These are phyloP conservation scores for Agrotis ipsilon DNA, from an alignment of 2,888 invertebrate genomes.

Conservation along the genomic window DNA sequence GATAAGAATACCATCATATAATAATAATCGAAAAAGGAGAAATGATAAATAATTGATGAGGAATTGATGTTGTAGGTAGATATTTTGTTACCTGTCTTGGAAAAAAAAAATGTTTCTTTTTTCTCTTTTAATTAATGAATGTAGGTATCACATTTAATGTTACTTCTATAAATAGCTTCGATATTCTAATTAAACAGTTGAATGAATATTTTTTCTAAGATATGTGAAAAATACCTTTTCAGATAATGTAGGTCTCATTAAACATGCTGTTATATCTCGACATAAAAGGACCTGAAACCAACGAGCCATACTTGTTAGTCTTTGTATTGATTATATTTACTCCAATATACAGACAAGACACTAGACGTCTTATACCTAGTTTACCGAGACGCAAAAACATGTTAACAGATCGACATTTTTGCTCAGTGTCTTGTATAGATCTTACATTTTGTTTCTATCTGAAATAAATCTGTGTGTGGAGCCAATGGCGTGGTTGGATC, in stretches of 20 bases:
- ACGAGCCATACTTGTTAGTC: slow-evolving; percentile 3
- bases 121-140: slow-evolving; percentile 15
- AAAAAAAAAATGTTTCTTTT: neutral
- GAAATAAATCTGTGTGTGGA: slow-evolving; percentile 70
- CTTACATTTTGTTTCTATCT: slow-evolving; percentile 37
- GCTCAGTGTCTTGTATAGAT: slow-evolving; percentile 19
- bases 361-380: neutral
- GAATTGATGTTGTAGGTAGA: no score
- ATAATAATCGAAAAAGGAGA: no score
- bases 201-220: neutral
- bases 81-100: neutral
- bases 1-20: no score
- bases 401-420: slow-evolving; percentile 23
- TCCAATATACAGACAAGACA: neutral
- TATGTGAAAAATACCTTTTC: slow-evolving; percentile 24
- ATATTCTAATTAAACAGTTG: slow-evolving; percentile 15
- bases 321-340: no score
- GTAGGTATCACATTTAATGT: neutral
- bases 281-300: slow-evolving; percentile 17
- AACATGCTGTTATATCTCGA: neutral
- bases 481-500: slow-evolving; percentile 79
- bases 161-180: neutral
- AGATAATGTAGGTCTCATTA: slow-evolving; percentile 38
- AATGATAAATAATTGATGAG: no score
- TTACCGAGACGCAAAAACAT: slow-evolving; percentile 10